These are phyloP conservation scores for Drosophila kambysellisi DNA, from an alignment of 2,888 invertebrate genomes.

Conservation along the genomic window DNA sequence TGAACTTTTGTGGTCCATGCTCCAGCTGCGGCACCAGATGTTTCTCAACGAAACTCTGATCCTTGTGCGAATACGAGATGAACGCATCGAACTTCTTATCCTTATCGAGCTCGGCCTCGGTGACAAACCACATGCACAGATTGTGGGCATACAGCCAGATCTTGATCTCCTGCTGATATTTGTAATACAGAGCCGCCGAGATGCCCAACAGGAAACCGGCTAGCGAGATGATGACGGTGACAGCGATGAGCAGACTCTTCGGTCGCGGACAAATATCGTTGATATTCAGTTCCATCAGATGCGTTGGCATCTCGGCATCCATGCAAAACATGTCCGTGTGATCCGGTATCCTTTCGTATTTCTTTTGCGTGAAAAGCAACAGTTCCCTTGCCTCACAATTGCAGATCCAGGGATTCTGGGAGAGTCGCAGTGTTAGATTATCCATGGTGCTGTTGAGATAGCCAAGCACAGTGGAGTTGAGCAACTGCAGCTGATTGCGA, in stretches of 20 bases:
- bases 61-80: slow-evolving; percentile 92
- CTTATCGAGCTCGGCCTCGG: slow-evolving; percentile 90
- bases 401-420: slow-evolving; percentile 90
- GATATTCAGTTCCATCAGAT: slow-evolving; percentile 64
- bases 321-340: slow-evolving; percentile 77
- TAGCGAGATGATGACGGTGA: slow-evolving; percentile 84
- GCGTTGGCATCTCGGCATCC: slow-evolving; percentile 56
- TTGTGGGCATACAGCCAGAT: slow-evolving; percentile 89
- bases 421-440: slow-evolving; percentile 86
- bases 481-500: slow-evolving; percentile 86
- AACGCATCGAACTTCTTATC: slow-evolving; percentile 90
- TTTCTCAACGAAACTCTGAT: slow-evolving; percentile 89
- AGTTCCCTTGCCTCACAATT: slow-evolving; percentile 88
- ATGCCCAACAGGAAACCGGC: slow-evolving; percentile 86
- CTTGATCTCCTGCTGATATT: slow-evolving; percentile 88
- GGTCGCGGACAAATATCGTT: slow-evolving; percentile 85
- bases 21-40: slow-evolving; percentile 89
- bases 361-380: slow-evolving; percentile 86
- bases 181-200: slow-evolving; percentile 86
- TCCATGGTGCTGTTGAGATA: slow-evolving; percentile 85
- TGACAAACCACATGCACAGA: slow-evolving; percentile 88
- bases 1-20: slow-evolving; percentile 87
- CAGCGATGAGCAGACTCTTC: slow-evolving; percentile 81
- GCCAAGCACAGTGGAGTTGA: slow-evolving; percentile 85
- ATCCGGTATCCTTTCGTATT: slow-evolving; percentile 81